A percentile compares a stretch with the other conserved stretches of the same genome.
These are phyloP conservation scores for Trichogramma evanescens DNA, from an alignment of 2,888 invertebrate species.

Conservation along the genomic window DNA sequence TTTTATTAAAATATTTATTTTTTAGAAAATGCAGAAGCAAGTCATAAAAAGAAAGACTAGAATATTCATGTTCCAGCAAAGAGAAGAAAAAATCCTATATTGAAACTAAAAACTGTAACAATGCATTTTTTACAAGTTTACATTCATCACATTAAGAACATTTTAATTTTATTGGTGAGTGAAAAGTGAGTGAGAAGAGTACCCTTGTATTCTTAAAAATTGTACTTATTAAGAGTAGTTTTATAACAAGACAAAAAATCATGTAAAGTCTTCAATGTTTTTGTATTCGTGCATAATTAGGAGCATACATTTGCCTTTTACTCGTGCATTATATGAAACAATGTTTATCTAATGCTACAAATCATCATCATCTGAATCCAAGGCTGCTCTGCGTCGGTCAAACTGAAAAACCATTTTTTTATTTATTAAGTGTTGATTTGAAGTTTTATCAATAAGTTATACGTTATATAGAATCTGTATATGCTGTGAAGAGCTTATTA, in stretches of 20 bases:
- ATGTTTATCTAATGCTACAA: conserved; percentile 31
- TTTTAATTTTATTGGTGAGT: neutral
- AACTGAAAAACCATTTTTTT: conserved; percentile 51
- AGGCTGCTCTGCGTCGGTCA: conserved; percentile 78
- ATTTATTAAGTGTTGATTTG: neutral
- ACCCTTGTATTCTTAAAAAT: conserved; percentile 13
- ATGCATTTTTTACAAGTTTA: conserved; percentile 11
- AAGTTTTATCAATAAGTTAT: neutral
- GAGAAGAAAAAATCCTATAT: conserved; percentile 15
- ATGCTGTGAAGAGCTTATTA: neutral
- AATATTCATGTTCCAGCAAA: conserved; percentile 1
- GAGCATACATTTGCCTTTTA: neutral
- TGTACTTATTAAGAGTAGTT: conserved; percentile 5
- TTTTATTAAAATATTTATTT: conserved; percentile 17
- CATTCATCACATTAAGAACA: neutral
- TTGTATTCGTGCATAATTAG: neutral
- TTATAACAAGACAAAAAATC: neutral
- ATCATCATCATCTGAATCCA: conserved; percentile 74
- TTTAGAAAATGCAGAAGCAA: conserved; percentile 31
- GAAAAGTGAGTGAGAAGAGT: conserved; percentile 1
- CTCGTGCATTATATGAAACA: neutral
- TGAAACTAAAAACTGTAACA: conserved; percentile 18
- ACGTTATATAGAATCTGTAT: neutral
- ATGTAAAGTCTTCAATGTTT: neutral
- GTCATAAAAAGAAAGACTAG: conserved; percentile 44